Evolutionary conservation across 2,797 vertebrate species (phyloP), one percentile per base, ranked within the genome.

Genomic region (Salarias fasciatus): DNA sequence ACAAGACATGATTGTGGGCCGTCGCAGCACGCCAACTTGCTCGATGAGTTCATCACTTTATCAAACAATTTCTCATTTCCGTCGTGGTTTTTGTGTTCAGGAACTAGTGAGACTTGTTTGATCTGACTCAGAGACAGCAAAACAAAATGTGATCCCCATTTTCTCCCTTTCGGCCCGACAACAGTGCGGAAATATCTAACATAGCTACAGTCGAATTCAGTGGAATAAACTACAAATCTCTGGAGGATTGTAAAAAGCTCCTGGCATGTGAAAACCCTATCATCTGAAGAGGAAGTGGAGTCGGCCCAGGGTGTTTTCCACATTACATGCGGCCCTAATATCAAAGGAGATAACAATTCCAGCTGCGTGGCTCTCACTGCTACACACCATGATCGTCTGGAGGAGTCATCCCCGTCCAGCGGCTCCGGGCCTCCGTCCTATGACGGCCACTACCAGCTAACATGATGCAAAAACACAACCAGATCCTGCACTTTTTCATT

Each of bases 301-400:
- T 78, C 40, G 68, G 68, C 74, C 45, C 77, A 64, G 89, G 88
- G 88, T 92, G 90, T 87, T 92, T 91, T 92, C 87, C 90, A 89
- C 91, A 92, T 91, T 85, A 86, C 86, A 90, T 75, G 83, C 73
- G 63, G 79, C 68, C 82, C 77, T 65, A 79, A 89, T 92, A 93
- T 92, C 87, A 92, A 91, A 91, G 85, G 75, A 92, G 88, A 93
- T 91, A 86, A 86, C 85, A 90, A 91, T 91, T 90, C 89, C 92
- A 93, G 92, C 91, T 93, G 91, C 41, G 67, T 73, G 5, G 70
- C 83, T 84, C 79, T 82, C 83, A 77, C 77, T 80, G 80, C 81
- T 86, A 83, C 77, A 60, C 83, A 80, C 83, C 83, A 80, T 73
- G 72, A 79, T 90, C 89, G 91, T 92, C 89, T 93, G 90, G 86